Evolutionary conservation across 2,888 invertebrate genomes (phyloP), one percentile per base, ranked within the genome.

Genomic region (Drosophila paranaensis): DNA sequence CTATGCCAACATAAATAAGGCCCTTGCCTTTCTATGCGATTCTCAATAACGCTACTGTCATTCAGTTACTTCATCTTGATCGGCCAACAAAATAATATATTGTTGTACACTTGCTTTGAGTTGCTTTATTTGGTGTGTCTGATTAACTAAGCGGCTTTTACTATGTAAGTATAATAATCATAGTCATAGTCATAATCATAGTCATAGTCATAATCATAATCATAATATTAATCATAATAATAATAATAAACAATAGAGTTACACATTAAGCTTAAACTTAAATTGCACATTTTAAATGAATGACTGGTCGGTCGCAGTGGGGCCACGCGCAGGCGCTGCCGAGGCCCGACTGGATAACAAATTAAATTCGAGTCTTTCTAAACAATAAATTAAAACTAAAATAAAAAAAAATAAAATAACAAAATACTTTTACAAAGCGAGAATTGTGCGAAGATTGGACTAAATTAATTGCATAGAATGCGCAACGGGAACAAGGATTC

Each of bases 361-460:
- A 74, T 57, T 57, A 61, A 76, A 54, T 30, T 58, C 20, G 30
- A 10, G 30, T 35, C 20, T 48, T 50, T 60, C 54, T 68, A 73
- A 68, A 76, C 37, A 43, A 62, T 58, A 56, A 51, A 42, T 27
- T 60, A 72, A 42, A 54, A 70, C 43, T 1, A 65, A 45, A 30
- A 20, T 11, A 27, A 42, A 53, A 35, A 66, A 60, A 58, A n/a
- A 55, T 3, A 25, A 14, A 27, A 10, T 10, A 25, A 40, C 66
- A 71, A 77, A 77, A 80, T 77, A 83, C 89, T 88, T 81, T 79
- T 60, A 68, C 25, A 84, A 87, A 84, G 88, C 82, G 73, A 53
- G 54, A 70, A 73, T 65, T 87, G 82, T 81, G 77, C 69, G 66
- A 69, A 77, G 68, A 84, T 89, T 83, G 81, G 83, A 71, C 82